phyloP scores from a whole-genome alignment of 2,113 vertebrate species.

The Hyaena hyaena region DNA sequence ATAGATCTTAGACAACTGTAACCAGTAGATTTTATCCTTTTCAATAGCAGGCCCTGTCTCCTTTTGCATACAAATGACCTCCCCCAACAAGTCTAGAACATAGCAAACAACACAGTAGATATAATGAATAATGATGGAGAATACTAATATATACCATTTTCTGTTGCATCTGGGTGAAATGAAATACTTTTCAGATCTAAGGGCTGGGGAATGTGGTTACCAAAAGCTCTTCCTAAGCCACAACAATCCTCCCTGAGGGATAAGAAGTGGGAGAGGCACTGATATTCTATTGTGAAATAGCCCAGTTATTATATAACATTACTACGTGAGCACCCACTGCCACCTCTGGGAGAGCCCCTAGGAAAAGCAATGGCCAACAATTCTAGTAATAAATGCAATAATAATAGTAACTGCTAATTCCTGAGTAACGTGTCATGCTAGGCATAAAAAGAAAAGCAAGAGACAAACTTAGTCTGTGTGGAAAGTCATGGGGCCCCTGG shows the following conservation, averaged over 20 bases:
- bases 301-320: background rate
- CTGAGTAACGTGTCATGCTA: background rate
- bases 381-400: background rate
- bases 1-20: slow-evolving; percentile 35
- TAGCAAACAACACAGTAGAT: background rate
- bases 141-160: background rate
- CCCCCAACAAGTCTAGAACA: background rate
- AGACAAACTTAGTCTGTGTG: background rate
- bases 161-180: background rate
- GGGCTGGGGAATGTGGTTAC: background rate
- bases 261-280: background rate
- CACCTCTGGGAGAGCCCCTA: background rate
- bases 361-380: background rate
- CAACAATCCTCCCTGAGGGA: background rate
- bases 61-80: background rate
- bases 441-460: background rate
- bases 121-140: background rate
- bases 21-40: background rate
- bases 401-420: background rate
- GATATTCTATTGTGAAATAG: background rate
- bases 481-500: background rate
- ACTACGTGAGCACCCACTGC: background rate
- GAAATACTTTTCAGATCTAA: background rate
- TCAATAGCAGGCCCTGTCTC: background rate
- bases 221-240: background rate